A percentile compares a stretch with the other conserved stretches of the same genome.
These are phyloP conservation scores for Dryococelus australis DNA, from an alignment of 2,888 invertebrate genomes.

Conservation along the genomic window DNA sequence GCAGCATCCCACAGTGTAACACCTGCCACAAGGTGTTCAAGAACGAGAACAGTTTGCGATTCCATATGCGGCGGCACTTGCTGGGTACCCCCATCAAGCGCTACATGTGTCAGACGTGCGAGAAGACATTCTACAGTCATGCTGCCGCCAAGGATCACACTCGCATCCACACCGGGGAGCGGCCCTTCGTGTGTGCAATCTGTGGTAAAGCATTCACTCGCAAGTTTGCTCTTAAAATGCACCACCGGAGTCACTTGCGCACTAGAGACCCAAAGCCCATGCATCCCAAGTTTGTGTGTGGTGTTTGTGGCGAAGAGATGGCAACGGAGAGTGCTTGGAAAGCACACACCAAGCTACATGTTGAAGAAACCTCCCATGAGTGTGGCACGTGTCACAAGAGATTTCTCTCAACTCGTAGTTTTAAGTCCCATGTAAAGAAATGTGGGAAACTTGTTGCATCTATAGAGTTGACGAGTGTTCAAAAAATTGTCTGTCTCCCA, in stretches of 20 bases:
- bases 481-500: too few species aligned
- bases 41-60: neutral
- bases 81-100: neutral
- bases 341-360: neutral
- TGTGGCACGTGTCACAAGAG: neutral
- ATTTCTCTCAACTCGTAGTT: neutral
- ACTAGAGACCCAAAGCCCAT: neutral
- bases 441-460: neutral
- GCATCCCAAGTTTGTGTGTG: neutral
- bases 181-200: neutral
- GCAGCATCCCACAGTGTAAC: neutral
- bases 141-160: neutral
- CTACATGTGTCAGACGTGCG: slow-evolving; percentile 3
- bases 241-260: slow-evolving; percentile 5
- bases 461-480: too few species aligned
- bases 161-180: slow-evolving; percentile 25
- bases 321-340: neutral
- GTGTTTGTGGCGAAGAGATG: neutral
- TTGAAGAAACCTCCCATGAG: neutral
- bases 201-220: slow-evolving; percentile 4
- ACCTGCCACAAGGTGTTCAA: slow-evolving; percentile 6
- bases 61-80: neutral
- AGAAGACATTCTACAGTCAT: neutral
- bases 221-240: slow-evolving; percentile 1
- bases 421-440: neutral